phyloP scores from a whole-genome alignment of 2,113 vertebrate genomes.

The Gulo gulo region DNA sequence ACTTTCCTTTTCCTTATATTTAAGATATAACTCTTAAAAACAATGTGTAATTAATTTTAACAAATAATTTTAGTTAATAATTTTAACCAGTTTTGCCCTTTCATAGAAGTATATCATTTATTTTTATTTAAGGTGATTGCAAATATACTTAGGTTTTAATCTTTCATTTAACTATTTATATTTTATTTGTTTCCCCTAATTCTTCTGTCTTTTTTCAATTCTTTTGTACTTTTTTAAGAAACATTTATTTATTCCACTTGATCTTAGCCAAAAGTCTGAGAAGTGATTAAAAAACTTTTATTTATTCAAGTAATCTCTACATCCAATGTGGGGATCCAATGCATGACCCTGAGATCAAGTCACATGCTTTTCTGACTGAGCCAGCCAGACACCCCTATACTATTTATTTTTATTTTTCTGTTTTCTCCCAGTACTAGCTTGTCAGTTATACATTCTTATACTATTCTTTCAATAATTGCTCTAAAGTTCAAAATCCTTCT shows the following conservation, averaged over 20 bases:
- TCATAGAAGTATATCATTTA: background rate
- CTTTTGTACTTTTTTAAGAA: background rate
- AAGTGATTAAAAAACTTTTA: background rate
- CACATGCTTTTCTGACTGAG: background rate
- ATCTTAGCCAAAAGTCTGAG: too few species aligned
- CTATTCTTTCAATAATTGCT: background rate
- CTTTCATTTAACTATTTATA: background rate
- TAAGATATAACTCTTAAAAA: background rate
- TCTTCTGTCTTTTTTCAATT: background rate
- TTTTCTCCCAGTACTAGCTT: background rate
- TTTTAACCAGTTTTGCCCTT: background rate
- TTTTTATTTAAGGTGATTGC: background rate
- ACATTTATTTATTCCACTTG: background rate
- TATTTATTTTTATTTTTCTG: background rate
- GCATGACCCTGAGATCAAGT: background rate
- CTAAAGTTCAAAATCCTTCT: background rate
- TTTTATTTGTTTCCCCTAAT: background rate
- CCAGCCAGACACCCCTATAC: background rate
- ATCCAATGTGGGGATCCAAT: background rate
- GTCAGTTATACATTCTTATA: background rate
- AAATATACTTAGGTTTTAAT: background rate
- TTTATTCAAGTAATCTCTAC: background rate
- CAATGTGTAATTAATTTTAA: background rate
- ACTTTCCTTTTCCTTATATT: background rate
- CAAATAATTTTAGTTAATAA: background rate